These are phyloP conservation scores for Diceros bicornis DNA, from an alignment of 2,797 vertebrate species.

Conservation along the genomic window DNA sequence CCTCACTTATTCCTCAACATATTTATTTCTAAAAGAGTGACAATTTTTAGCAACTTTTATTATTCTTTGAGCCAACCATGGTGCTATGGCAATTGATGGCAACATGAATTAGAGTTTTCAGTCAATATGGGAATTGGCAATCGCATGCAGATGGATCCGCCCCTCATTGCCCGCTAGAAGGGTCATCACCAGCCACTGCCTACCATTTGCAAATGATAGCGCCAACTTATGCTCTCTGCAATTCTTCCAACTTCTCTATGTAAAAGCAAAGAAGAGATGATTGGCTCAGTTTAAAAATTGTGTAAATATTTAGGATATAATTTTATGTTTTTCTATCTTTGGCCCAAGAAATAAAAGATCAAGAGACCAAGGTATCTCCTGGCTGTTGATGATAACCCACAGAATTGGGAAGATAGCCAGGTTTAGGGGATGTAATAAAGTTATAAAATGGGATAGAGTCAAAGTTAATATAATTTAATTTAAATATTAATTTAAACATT, in stretches of 20 bases:
- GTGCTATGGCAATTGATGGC: background rate
- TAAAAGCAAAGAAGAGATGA: conserved; percentile 15
- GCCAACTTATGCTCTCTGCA: background rate
- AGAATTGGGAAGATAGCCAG: background rate
- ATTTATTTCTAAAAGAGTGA: conserved; percentile 23
- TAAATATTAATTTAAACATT: conserved; percentile 45
- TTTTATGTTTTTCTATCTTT: conserved; percentile 24
- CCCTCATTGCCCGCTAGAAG: background rate
- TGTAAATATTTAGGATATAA: background rate
- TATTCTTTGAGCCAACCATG: background rate
- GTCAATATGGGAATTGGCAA: background rate
- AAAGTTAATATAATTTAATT: conserved; percentile 2
- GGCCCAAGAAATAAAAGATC: conserved; percentile 16
- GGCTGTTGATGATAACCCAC: background rate
- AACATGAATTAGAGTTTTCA: conserved; percentile 29
- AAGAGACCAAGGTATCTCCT: conserved; percentile 12
- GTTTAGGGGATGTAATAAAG: background rate
- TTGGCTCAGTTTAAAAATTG: background rate
- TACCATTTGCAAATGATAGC: background rate
- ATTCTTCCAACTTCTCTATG: background rate
- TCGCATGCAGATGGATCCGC: background rate
- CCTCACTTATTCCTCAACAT: background rate
- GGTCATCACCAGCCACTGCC: background rate
- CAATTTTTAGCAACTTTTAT: background rate
- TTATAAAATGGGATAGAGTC: conserved; percentile 19